phyloP scores from a whole-genome alignment of 1,140 invertebrate genomes.

The Alviniconcha marisindica region DNA sequence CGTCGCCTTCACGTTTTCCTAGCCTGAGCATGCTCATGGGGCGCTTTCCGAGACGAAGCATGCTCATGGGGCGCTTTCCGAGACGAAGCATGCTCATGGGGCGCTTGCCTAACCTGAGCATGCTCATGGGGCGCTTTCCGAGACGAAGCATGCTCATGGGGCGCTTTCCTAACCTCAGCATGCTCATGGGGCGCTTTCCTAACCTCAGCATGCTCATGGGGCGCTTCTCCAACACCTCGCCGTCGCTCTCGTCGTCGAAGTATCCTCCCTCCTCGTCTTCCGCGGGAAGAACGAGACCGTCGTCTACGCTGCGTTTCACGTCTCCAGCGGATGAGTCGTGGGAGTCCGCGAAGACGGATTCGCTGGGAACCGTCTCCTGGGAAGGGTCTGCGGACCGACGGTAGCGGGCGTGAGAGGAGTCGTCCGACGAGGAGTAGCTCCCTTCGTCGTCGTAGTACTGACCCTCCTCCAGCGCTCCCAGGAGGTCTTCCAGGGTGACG shows the following conservation, averaged over 20 bases:
- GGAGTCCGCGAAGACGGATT: not conserved
- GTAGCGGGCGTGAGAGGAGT: constrained; percentile 9
- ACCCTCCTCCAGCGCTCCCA: constrained; percentile 33
- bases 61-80: constrained; percentile 49
- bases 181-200: constrained; percentile 51
- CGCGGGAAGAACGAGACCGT: not conserved
- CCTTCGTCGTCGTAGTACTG: constrained; percentile 12
- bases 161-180: constrained; percentile 59
- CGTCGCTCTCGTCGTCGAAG: constrained; percentile 44
- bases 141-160: constrained; percentile 48
- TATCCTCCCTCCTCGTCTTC: too few relatives aligned
- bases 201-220: constrained; percentile 48
- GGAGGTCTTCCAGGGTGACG: constrained; percentile 37
- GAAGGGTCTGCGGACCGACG: constrained; percentile 9
- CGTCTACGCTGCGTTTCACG: constrained; percentile 8
- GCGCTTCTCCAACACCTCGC: constrained; percentile 54
- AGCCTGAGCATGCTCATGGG: constrained; percentile 57
- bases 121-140: constrained; percentile 46
- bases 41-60: constrained; percentile 51
- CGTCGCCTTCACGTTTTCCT: constrained; percentile 29
- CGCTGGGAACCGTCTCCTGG: not conserved
- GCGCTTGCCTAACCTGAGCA: constrained; percentile 46
- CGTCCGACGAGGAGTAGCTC: not conserved
- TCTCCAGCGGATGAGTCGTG: not conserved
- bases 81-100: constrained; percentile 55